These are phyloP conservation scores for Pocillopora grandis DNA, from an alignment of 92 coral and sea anemone species.

Conservation along the genomic window DNA sequence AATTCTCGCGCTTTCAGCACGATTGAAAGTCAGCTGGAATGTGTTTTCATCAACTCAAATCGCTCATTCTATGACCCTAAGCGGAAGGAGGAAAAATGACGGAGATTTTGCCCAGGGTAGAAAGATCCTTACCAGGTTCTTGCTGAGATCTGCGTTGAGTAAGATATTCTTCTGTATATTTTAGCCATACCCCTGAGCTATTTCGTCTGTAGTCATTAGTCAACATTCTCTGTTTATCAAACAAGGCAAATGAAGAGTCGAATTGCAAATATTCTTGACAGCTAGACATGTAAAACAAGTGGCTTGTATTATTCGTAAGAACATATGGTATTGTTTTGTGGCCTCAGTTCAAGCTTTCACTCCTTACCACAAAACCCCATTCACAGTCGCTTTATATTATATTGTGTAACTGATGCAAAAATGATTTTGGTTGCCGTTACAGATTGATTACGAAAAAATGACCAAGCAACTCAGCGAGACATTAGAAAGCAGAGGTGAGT, in stretches of 20 bases:
- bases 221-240: conserved; percentile 24
- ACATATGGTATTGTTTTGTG: conserved; percentile 16
- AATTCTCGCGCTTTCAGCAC: not conserved
- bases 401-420: not conserved
- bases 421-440: conserved; percentile 1
- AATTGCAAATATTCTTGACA: conserved; percentile 39
- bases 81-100: conserved; percentile 12
- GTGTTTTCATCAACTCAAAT: conserved; percentile 12
- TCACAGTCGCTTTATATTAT: not conserved
- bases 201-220: not conserved
- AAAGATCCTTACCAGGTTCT: not conserved
- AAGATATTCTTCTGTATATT: not conserved
- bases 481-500: conserved; percentile 65
- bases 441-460: conserved; percentile 77
- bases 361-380: not conserved
- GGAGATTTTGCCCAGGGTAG: not conserved
- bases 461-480: conserved; percentile 71
- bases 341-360: not conserved
- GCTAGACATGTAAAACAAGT: conserved; percentile 18
- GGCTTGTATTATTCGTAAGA: conserved; percentile 21
- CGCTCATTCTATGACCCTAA: conserved; percentile 1
- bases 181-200: not conserved
- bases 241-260: conserved; percentile 19
- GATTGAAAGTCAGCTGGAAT: not conserved
- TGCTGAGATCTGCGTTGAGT: not conserved